Evolutionary conservation across 2,113 vertebrate genomes (phyloP).

Genomic region (Brienomyrus longianalis): DNA sequence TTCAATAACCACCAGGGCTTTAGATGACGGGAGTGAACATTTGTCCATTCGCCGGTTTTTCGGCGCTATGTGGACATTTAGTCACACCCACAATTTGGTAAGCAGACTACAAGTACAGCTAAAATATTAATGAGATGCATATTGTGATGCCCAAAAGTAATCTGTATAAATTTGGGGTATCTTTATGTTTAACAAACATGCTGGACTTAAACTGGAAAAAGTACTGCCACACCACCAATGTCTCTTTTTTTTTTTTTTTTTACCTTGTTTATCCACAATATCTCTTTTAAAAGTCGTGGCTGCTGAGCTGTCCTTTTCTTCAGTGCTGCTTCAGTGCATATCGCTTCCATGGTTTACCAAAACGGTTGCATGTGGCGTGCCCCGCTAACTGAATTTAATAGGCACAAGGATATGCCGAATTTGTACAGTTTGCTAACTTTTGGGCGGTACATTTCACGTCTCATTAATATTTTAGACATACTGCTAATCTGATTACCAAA

Average conservation of each 20-base stretch:
- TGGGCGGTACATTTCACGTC: background rate
- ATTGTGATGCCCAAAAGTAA: background rate
- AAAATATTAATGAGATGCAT: background rate
- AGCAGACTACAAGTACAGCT: background rate
- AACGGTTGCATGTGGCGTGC: background rate
- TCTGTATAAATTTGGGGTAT: background rate
- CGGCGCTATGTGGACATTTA: background rate
- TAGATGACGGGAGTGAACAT: background rate
- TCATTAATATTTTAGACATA: background rate
- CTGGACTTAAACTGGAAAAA: background rate
- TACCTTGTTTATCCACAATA: background rate
- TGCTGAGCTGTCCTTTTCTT: background rate
- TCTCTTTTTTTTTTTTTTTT: background rate
- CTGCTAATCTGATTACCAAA: background rate
- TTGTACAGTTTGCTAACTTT: background rate
- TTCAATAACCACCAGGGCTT: background rate
- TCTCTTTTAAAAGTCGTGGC: background rate
- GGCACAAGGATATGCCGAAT: background rate
- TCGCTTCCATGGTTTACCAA: background rate
- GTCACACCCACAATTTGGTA: background rate
- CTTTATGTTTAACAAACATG: background rate
- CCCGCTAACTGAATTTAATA: background rate
- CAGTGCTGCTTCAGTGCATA: background rate
- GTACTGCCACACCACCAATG: background rate
- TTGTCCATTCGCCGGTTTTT: background rate